These are phyloP conservation scores for Harpegnathos saltator DNA, from an alignment of 1,140 invertebrate species.

Conservation along the genomic window DNA sequence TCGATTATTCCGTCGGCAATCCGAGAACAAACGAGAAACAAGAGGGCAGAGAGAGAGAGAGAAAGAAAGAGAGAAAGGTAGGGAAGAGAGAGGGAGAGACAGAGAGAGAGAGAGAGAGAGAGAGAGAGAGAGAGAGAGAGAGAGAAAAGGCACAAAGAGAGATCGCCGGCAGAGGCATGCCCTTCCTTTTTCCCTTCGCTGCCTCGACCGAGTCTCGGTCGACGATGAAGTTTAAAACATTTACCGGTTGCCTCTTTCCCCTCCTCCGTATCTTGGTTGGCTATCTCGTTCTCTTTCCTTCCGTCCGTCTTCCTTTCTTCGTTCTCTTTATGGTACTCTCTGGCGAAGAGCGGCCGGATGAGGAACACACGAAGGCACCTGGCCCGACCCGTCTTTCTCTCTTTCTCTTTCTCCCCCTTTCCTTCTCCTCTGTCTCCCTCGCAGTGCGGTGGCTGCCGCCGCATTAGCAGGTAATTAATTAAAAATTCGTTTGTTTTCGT, in stretches of 20 bases:
- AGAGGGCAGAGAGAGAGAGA: constrained; percentile 2
- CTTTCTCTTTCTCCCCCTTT: constrained; percentile 41
- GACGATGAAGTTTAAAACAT: constrained; percentile 74
- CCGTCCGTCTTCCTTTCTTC: constrained; percentile 10
- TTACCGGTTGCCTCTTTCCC: constrained; percentile 53
- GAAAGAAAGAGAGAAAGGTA: background rate
- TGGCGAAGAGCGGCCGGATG: constrained; percentile 16
- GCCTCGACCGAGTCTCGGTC: constrained; percentile 63
- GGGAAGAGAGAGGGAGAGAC: no score
- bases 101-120: constrained; percentile 4
- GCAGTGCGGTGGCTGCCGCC: constrained; percentile 69
- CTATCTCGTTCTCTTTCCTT: background rate
- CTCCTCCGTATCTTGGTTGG: background rate
- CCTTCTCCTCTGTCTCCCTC: constrained; percentile 39
- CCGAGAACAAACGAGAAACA: background rate
- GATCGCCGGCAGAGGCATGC: constrained; percentile 3
- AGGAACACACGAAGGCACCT: constrained; percentile 42
- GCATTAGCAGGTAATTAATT: constrained; percentile 84
- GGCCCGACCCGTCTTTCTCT: constrained; percentile 25
- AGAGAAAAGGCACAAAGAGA: background rate
- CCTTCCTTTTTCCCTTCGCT: constrained; percentile 15
- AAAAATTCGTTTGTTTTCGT: constrained; percentile 80
- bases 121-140: background rate
- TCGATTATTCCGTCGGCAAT: constrained; percentile 42
- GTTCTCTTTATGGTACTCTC: constrained; percentile 1